phyloP scores from a whole-genome alignment of 2,888 invertebrate genomes.

The Drosophila hamatofila region DNA sequence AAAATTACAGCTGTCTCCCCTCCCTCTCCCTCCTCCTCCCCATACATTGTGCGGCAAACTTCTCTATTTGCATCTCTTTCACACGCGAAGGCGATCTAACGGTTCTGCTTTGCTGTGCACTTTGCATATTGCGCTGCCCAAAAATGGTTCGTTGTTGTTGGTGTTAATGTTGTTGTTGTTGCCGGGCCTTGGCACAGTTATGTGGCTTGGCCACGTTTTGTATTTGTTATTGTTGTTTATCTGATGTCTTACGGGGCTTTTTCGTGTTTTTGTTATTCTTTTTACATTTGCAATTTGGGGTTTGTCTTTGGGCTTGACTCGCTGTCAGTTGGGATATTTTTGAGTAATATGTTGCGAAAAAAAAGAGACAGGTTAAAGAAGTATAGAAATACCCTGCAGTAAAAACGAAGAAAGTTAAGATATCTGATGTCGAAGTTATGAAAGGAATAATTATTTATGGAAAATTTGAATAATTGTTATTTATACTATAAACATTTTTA shows the following conservation, averaged over 20 bases:
- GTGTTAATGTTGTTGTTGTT: constrained; percentile 18
- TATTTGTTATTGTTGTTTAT: constrained; percentile 39
- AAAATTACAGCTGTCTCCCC: constrained; percentile 46
- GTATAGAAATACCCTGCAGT: not conserved
- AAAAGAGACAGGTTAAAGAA: not conserved
- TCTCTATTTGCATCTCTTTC: constrained; percentile 23
- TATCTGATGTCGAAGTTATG: not conserved
- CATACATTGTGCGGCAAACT: not conserved
- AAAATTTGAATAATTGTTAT: too few species aligned
- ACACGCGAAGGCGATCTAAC: constrained; percentile 44
- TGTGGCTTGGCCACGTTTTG: constrained; percentile 64
- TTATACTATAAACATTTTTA: too few species aligned
- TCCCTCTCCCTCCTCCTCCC: not conserved
- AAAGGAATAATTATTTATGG: too few species aligned
- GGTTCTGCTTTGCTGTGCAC: constrained; percentile 67
- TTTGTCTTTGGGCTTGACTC: constrained; percentile 46
- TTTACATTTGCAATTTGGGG: constrained; percentile 37
- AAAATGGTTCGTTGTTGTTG: constrained; percentile 46
- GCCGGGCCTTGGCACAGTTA: constrained; percentile 75
- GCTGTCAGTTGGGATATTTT: constrained; percentile 10
- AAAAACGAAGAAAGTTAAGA: not conserved
- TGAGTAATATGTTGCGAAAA: not conserved
- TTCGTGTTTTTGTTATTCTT: constrained; percentile 14
- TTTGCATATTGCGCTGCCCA: constrained; percentile 65
- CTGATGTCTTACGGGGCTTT: constrained; percentile 30